phyloP scores from a whole-genome alignment of 2,888 invertebrate genomes.

The Lampropteryx suffumata region DNA sequence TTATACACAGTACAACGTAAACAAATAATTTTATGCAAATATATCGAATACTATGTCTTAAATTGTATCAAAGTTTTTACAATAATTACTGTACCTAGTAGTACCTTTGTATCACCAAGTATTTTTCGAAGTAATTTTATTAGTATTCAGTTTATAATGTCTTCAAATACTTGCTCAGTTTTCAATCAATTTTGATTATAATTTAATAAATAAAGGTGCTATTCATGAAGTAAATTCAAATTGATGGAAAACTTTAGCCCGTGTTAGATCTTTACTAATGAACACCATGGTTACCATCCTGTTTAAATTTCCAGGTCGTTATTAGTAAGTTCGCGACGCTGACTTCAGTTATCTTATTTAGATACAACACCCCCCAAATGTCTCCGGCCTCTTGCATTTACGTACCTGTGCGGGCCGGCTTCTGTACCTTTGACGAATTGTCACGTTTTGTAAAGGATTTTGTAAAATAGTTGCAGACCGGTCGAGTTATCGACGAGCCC shows the following conservation, averaged over 20 bases:
- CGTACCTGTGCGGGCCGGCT: constrained; percentile 32
- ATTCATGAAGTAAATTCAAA: constrained; percentile 15
- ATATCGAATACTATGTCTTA: too few relatives aligned
- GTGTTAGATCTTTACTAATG: constrained; percentile 24
- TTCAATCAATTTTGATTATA: constrained; percentile 21
- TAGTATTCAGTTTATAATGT: constrained; percentile 3
- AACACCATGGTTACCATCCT: constrained; percentile 70
- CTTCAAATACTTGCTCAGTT: constrained; percentile 7
- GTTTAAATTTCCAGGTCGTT: constrained; percentile 83
- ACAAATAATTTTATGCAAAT: too few relatives aligned
- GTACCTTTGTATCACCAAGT: background rate
- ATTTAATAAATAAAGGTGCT: background rate
- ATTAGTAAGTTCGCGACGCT: constrained; percentile 77
- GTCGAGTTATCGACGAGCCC: constrained; percentile 38
- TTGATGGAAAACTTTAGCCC: constrained; percentile 34
- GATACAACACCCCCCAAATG: constrained; percentile 61
- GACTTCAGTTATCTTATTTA: constrained; percentile 71
- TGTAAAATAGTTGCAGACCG: constrained; percentile 31
- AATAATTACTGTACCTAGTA: too few relatives aligned
- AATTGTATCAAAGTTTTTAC: too few relatives aligned
- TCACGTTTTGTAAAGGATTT: constrained; percentile 34
- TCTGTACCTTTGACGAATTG: constrained; percentile 34
- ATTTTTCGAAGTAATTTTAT: constrained; percentile 2
- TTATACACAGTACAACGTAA: too few relatives aligned
- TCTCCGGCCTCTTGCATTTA: constrained; percentile 73